Evolutionary conservation across 2,797 vertebrate species (phyloP), one percentile per base, ranked within the genome.

Genomic region (Sebastes minor): DNA sequence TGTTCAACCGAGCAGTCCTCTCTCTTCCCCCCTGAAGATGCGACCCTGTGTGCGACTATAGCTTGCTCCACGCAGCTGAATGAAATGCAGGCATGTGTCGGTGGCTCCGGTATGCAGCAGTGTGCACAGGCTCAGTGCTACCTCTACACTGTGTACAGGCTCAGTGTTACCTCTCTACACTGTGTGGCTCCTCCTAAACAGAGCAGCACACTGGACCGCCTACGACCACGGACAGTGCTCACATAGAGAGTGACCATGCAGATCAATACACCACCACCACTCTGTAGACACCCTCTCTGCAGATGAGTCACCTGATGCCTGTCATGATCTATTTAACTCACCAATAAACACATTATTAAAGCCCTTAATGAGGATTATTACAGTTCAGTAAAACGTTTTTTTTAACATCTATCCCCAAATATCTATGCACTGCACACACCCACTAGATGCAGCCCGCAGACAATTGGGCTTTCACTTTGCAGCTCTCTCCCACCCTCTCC

Each of bases 121-220:
- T 38, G 35, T 13, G 35, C 90, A 57, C 89, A 74, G 82, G 75
- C 88, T 42, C 35, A 38, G 35, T 38, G 35, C 35, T 38, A 57
- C 90, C 91, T 89, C 92, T 28, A 71, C 74, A 52, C 82, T 35
- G 4, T 35, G 35, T 35, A 13, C 89, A 74, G 80, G 76, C 89
- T 70, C 89, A 69, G 88, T 2, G 84, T 89, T 81, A 78, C 90
- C 91, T 89, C 92, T 28, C 92, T 28, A 71, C 74, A 52, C 82
- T 73, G 86, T 86, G 83, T 86, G 83, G 91, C 91, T 87, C 90
- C 93, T 89, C 89, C 93, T 94, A 76, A 87, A 77, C 65, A 6
- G 70, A 82, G 78, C 85, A 52, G 28, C 85, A 53, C 49, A 88
- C 84, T 76, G 55, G 90, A 92, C 91, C 92, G 92, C 93, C 95